Base-by-base conservation (phyloP, 2,113 vertebrate species). In the Brachirus orientalis region DNA sequence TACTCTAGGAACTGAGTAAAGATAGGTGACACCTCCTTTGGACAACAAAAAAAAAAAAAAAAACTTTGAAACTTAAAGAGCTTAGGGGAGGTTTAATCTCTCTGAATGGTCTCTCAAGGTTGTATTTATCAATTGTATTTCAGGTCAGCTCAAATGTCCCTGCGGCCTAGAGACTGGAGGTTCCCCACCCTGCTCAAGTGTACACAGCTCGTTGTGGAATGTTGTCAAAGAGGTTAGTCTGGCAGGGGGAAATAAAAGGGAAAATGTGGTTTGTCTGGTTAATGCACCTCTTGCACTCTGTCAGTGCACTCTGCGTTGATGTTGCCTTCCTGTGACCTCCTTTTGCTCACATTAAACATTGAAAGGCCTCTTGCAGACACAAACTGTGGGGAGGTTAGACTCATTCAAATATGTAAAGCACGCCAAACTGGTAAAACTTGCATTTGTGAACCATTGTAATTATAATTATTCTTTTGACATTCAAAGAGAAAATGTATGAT, bases 1-100 rank as follows among this genome's bases (percentile, higher is more conserved):
- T 95, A 94, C 86, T 99, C 98, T 86, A 99, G 91, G 85, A 99
- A 99, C 89, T 99, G 98, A 4, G 95, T 97, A 80, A 99, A 99
- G 37, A 99, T 96, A 0, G 98, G 98, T 0, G 98, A 98, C 72
- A 98, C 94, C 85, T 99, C 98, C 83, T 97, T 99, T 0, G 94
- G 90, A 79, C n/a, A n/a, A n/a, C n/a, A n/a, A n/a, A n/a, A n/a
- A n/a, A n/a, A n/a, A n/a, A n/a, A n/a, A n/a, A n/a, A n/a, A n/a
- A n/a, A n/a, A n/a, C n/a, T n/a, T n/a, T 28, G 28, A 28, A 28
- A 28, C 28, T 28, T 3, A 28, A 6, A 4, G 28, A 6, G 3
- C 28, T 28, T 2, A 28, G 28, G 28, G 28, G 28, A 28, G 28
- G 16, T 33, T 62, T 19, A 2, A 10, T 1, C 9, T 35, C 38